Evolutionary conservation across 2,113 vertebrate genomes (phyloP).

Genomic region (Platysternon megacephalum): DNA sequence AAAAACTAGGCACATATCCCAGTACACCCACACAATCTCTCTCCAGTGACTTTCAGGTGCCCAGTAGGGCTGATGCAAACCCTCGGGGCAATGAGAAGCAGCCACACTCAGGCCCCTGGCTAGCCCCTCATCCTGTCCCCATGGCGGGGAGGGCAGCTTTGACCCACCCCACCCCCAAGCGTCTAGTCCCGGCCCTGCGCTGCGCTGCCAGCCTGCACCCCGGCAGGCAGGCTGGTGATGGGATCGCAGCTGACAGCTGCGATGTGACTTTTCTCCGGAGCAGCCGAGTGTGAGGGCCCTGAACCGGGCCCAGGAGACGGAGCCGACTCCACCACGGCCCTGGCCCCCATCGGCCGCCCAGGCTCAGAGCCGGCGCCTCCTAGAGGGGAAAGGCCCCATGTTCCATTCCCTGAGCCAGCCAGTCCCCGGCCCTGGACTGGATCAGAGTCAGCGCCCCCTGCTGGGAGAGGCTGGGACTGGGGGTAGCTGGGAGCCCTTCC

Average conservation of each 20-base stretch:
- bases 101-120: background rate
- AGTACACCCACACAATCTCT: background rate
- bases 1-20: no score
- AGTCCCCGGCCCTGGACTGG: no score
- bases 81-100: background rate
- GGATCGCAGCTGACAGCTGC: background rate
- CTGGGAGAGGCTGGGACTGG: constrained; percentile 30
- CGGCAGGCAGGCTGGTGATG: background rate
- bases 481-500: background rate
- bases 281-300: background rate
- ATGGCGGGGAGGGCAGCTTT: background rate
- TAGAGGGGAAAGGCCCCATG: no score
- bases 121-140: no score
- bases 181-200: background rate
- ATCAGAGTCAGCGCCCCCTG: no score
- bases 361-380: no score
- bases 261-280: background rate
- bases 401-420: background rate
- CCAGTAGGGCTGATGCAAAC: background rate
- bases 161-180: no score
- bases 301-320: background rate
- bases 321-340: background rate
- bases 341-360: background rate
- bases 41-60: background rate
- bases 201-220: background rate